Conservation (phyloP, 2,888 invertebrate genomes). For the Cantharis rustica region DNA sequence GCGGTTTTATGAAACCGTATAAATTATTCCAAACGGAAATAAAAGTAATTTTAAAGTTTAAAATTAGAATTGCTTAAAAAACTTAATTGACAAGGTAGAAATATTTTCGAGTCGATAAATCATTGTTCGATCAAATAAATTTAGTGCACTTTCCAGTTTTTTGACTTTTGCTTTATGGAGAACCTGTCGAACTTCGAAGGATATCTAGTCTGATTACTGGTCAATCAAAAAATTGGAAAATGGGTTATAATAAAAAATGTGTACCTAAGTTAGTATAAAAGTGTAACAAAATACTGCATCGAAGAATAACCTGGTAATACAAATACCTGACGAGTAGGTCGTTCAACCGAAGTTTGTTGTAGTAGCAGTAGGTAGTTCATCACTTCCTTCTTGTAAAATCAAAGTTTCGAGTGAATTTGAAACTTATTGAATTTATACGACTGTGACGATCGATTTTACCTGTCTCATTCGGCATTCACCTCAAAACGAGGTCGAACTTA, state of each 20-base stretch:
- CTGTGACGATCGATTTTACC: constrained; percentile 2
- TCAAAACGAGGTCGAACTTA: neutral
- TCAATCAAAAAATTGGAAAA: neutral
- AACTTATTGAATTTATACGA: neutral
- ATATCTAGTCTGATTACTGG: neutral
- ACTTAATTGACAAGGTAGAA: neutral
- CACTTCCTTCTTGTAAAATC: neutral
- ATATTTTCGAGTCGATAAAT: neutral
- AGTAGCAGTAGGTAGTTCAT: neutral
- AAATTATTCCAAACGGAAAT: neutral
- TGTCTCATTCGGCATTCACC: neutral
- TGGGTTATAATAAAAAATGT: neutral
- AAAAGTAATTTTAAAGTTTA: neutral
- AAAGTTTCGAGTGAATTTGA: neutral
- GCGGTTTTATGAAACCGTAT: neutral
- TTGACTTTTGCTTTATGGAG: neutral
- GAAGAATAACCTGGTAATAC: constrained; percentile 1
- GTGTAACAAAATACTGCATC: neutral
- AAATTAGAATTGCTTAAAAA: neutral
- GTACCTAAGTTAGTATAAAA: neutral
- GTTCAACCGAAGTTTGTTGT: neutral
- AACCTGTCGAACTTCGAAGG: neutral
- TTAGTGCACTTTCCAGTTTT: neutral
- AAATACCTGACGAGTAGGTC: constrained; percentile 2
- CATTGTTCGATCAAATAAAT: neutral